These are phyloP conservation scores for Zygothrica quintamaculata DNA, from an alignment of 2,888 invertebrate genomes.

Conservation along the genomic window DNA sequence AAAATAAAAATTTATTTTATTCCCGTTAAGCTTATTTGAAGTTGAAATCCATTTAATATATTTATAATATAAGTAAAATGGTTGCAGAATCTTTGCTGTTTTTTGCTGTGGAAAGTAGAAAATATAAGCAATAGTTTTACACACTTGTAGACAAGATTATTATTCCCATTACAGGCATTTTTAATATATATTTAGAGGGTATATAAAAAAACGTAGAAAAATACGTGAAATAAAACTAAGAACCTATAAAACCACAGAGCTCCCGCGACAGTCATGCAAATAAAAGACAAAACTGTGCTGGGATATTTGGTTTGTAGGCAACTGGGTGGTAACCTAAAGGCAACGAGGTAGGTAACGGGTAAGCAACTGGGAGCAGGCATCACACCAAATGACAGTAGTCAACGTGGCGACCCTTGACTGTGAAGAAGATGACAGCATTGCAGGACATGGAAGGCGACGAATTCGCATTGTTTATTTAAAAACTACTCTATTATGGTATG, in stretches of 20 bases:
- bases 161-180: neutral
- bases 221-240: conserved; percentile 61
- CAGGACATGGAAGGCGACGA: conserved; percentile 47
- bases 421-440: conserved; percentile 43
- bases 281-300: conserved; percentile 45
- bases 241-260: conserved; percentile 62
- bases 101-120: no score
- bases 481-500: conserved; percentile 65
- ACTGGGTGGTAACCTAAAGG: no score
- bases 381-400: conserved; percentile 49
- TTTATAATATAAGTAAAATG: no score
- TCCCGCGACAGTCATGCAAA: conserved; percentile 62
- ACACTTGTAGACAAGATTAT: neutral
- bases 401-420: conserved; percentile 55
- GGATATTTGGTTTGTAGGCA: conserved; percentile 1
- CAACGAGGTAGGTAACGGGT: no score
- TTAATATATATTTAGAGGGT: neutral
- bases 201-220: neutral
- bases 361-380: conserved; percentile 30
- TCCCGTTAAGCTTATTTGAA: no score
- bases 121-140: no score
- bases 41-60: no score
- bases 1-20: no score
- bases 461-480: conserved; percentile 71
- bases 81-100: no score